phyloP scores from a whole-genome alignment of 2,888 invertebrate species.

The Sarcophaga variegata region DNA sequence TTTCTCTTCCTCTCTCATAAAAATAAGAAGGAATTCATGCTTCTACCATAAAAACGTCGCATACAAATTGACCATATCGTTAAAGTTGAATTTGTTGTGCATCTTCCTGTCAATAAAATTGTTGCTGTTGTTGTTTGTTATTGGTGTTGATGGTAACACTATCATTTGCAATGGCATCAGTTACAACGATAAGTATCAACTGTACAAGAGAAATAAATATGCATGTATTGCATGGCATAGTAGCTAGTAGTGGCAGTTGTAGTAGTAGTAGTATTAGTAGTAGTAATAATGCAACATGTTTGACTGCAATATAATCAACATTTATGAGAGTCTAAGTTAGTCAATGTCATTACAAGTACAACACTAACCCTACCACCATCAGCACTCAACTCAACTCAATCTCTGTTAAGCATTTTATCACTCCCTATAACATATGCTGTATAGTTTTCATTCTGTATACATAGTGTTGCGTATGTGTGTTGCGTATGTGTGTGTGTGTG shows the following conservation, averaged over 20 bases:
- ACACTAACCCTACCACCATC: background rate
- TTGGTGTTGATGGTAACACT: background rate
- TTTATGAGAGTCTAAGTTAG: slow-evolving; percentile 51
- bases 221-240: background rate
- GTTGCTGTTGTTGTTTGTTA: background rate
- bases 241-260: background rate
- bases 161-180: slow-evolving; percentile 43
- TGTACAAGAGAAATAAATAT: slow-evolving; percentile 8
- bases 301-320: slow-evolving; percentile 51
- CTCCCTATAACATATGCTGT: slow-evolving; percentile 16
- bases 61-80: slow-evolving; percentile 19
- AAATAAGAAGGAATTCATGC: too few species aligned
- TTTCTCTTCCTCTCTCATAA: too few species aligned
- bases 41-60: too few species aligned
- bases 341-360: background rate
- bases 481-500: background rate
- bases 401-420: background rate
- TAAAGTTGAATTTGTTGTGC: too few species aligned
- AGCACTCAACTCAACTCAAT: too few species aligned
- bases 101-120: too few species aligned
- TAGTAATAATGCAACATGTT: slow-evolving; percentile 37
- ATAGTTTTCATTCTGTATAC: background rate
- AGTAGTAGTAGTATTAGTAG: slow-evolving; percentile 1
- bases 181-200: slow-evolving; percentile 9
- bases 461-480: background rate